Evolutionary conservation across 1,140 invertebrate genomes (phyloP), one percentile per base, ranked within the genome.

Genomic region (Pachyrhynchus sulphureomaculatus): DNA sequence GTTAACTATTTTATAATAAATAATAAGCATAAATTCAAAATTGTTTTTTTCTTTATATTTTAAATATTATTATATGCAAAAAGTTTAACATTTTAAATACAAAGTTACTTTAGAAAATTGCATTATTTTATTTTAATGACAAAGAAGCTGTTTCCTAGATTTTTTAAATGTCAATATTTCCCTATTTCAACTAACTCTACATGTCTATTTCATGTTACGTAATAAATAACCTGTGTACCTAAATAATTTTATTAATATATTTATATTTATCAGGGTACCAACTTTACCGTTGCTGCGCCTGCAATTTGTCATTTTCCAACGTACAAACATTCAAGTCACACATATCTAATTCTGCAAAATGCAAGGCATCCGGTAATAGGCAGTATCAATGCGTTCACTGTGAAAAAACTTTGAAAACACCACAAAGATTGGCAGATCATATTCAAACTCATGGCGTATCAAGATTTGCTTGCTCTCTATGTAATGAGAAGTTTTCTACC

Each of bases 361-460:
- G 57, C 77, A 44, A 41, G 29, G 34, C 62, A 52, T 18, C 32
- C 1, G 51, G 65, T 21, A 32, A 33, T 0, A 72, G 67, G 52
- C 13, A 39, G 4, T 76, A 55, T 24, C 52, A 63, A 9, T 88
- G 85, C 67, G 73, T 72, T 2, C 82, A 84, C 64, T 84, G 82
- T 55, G 71, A 73, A 77, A 66, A 81, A 80, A 36, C 78, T 79
- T 69, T 72, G 79, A 59, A 79, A 76, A 62, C 64, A 34, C 23
- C 62, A 8, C 54, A 42, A 41, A 66, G 34, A 49, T 65, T 76
- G 20, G 42, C 70, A n/a, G 71, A 75, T 29, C 74, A 75, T 65
- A 66, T 77, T 21, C 71, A 73, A 20, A 74, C 76, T 21, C 81
- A 77, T 24, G 75, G 82, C 0, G 72, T 78, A 32, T 66, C 73